Evolutionary conservation across 2,888 invertebrate species (phyloP), one percentile per base, ranked within the genome.

Genomic region (Pseudeuparius sepicola): DNA sequence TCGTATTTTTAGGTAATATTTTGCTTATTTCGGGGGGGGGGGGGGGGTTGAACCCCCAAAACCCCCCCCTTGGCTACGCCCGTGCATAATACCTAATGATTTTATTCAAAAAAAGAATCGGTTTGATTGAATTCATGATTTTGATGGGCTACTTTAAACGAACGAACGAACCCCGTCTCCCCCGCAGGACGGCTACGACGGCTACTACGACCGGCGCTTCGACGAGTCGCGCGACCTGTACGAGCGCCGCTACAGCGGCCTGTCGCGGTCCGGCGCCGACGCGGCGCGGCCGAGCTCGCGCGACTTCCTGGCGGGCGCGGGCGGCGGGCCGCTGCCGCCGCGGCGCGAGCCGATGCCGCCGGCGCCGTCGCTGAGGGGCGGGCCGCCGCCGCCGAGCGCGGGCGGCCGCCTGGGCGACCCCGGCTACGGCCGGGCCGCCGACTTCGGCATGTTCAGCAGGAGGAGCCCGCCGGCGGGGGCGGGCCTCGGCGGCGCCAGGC

Each of bases 401-500:
- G 66, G 73, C 61, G 70, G 75, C 52, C 70, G 81, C 48, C 73
- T 79, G 72, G 71, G 79, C 31, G 71, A 71, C 43, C 61, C 67
- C 14, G 66, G 76, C 68, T 64, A 68, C 61, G 63, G 76, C 66
- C 67, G 70, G 36, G 41, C 45, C 24, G 28, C 40, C 3, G 72
- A 85, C 60, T 84, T 85, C 61, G 72, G 77, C 50, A 83, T 86
- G 79, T 86, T 82, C 66, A 86, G 82, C 63, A 72, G 87, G 47
- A 70, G 86, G 52, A 82, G 84, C 48, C 84, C 85, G 50, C 84
- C 86, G 49, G 81, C 84, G 4, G 49, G 56, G 17, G 50, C 54
- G 16, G 50, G 53, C 20, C 49, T 60, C 44, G 52, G 55, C 28
- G 55, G 61, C n/a, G 55, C 59, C 7, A 51, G 61, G 24, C 57